Base-by-base conservation (phyloP, 2,113 vertebrate genomes). In the Herpetotheres cachinnans region DNA sequence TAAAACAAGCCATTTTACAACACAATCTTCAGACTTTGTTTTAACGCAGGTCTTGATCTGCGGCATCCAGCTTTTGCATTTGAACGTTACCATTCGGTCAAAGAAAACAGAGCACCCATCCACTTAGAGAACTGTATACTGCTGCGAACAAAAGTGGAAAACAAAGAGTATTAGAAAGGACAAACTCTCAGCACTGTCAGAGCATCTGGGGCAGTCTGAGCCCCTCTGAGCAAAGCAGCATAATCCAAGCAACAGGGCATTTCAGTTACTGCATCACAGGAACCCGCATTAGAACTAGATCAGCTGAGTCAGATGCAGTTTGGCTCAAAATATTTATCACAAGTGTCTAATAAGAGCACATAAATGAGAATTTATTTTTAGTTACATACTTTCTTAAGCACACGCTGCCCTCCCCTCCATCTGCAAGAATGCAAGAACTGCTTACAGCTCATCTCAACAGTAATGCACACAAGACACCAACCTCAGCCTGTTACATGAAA, bases 71-170 rank as follows among this genome's bases (percentile, higher is more conserved):
- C 81, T 89, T 90, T 81, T 59, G 93, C 62, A 70, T 85, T 58
- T 74, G 80, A 73, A 56, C 17, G 36, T 88, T 96, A 91, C 74
- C 91, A n/a, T 63, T 88, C 46, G 8, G 88, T 74, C 85, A 86
- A 87, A 92, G 76, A 82, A 79, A 89, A 93, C 25, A 92, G 95
- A 97, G 94, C 94, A 96, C 94, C 85, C 94, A 81, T 95, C 97
- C 95, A 74, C 90, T 54, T 52, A 85, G 92, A 95, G 96, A 92
- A 69, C 34, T 4, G 46, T 62, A 13, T 30, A 46, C 95, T 80
- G 67, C 97, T 97, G 95, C 13, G 25, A 92, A 95, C 52, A 63
- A 30, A 93, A 92, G 90, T 11, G 63, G 92, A 93, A 92, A 95
- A 94, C 71, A 93, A 71, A 90, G 32, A 95, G 70, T 73, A 91